These are phyloP conservation scores for Furnarius figulus DNA, from an alignment of 2,113 vertebrate species.

Conservation along the genomic window DNA sequence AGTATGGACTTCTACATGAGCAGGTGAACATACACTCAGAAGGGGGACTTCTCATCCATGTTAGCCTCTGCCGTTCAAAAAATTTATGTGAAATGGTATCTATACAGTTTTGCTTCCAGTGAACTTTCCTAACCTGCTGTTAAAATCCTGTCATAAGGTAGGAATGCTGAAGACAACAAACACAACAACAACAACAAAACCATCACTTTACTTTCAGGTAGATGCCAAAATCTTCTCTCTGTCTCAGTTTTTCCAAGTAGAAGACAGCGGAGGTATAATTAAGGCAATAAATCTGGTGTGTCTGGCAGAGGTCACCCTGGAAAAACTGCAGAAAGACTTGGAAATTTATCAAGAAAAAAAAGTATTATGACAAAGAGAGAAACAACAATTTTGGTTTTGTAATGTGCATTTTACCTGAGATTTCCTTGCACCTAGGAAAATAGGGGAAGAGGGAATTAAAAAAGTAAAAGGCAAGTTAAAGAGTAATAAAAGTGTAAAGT, in stretches of 20 bases:
- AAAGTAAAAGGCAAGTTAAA: neutral
- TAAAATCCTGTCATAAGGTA: neutral
- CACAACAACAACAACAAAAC: neutral
- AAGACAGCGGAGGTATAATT: slow-evolving; percentile 87
- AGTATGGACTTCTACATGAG: neutral
- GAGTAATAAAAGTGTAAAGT: neutral
- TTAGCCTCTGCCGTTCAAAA: neutral
- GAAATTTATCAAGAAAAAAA: neutral
- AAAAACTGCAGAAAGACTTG: slow-evolving; percentile 74
- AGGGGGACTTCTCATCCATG: neutral
- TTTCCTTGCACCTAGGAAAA: neutral
- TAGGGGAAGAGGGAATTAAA: neutral
- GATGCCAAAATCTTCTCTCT: slow-evolving; percentile 86
- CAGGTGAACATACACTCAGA: neutral
- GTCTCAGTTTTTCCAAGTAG: slow-evolving; percentile 88
- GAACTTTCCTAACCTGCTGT: neutral
- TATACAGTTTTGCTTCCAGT: neutral
- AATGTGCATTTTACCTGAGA: neutral
- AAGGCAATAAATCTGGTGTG: slow-evolving; percentile 90
- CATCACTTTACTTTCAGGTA: slow-evolving; percentile 85
- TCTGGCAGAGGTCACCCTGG: slow-evolving; percentile 84
- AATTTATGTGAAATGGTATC: neutral
- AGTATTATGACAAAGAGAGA: neutral
- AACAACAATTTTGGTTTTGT: neutral
- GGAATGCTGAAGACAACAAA: neutral